Evolutionary conservation across 1,140 invertebrate genomes (phyloP).

Genomic region (Bemisia tabaci): DNA sequence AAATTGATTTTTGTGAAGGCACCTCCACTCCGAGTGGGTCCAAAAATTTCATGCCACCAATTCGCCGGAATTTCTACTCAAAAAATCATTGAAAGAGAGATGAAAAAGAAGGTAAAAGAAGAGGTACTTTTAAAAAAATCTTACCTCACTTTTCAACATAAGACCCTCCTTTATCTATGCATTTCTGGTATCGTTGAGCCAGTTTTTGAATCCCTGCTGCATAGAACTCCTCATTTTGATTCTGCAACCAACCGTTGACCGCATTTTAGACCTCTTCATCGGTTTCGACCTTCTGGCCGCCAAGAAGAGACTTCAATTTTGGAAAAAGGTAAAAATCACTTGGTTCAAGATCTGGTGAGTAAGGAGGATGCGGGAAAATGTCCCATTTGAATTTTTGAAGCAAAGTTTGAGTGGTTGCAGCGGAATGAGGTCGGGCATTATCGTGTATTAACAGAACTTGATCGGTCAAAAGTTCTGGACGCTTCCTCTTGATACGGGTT

Average conservation of each 20-base stretch:
- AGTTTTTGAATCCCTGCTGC: constrained; percentile 10
- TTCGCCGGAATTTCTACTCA: no score
- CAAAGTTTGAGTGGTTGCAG: constrained; percentile 14
- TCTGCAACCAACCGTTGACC: constrained; percentile 6
- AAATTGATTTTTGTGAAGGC: no score
- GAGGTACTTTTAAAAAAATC: no score
- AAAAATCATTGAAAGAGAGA: no score
- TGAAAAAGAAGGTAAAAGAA: no score
- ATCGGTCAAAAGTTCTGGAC: no score
- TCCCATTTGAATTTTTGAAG: constrained; percentile 23
- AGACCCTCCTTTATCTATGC: no score
- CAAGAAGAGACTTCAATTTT: constrained; percentile 15
- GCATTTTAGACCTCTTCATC: constrained; percentile 4
- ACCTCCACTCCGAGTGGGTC: no score
- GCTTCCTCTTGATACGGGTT: no score
- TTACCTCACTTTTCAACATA: no score
- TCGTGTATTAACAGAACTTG: constrained; percentile 25
- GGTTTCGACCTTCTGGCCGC: constrained; percentile 11
- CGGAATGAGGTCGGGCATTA: constrained; percentile 27
- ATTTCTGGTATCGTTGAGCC: no score
- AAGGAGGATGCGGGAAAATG: constrained; percentile 25
- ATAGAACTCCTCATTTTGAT: constrained; percentile 2
- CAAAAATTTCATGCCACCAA: no score
- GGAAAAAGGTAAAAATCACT: constrained; percentile 26
- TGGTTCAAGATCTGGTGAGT: constrained; percentile 25